These are phyloP conservation scores for Silurus aristotelis DNA, from an alignment of 2,797 vertebrate species.

Conservation along the genomic window DNA sequence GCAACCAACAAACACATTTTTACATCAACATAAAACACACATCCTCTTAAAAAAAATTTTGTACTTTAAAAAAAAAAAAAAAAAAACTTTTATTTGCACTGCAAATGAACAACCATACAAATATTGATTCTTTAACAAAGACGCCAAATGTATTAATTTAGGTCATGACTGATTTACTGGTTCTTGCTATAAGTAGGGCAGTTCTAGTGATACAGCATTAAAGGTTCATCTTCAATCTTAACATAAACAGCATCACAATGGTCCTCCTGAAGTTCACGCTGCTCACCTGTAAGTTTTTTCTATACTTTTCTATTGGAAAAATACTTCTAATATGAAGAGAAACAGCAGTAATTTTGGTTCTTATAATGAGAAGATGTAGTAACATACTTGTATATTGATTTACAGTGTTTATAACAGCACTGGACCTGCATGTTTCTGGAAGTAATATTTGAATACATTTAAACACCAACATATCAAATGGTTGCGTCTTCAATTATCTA, in stretches of 20 bases:
- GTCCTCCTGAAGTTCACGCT: slow-evolving; percentile 6
- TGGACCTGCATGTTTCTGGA: background rate
- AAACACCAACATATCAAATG: background rate
- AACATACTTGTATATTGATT: background rate
- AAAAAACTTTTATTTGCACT: no score
- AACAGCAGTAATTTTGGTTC: no score
- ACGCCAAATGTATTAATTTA: no score
- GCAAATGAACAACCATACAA: no score
- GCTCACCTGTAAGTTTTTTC: slow-evolving; percentile 6
- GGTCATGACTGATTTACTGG: background rate
- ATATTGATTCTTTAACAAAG: no score
- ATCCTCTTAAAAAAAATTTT: no score
- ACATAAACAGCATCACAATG: background rate
- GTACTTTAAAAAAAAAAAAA: no score
- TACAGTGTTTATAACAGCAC: slow-evolving; percentile 5
- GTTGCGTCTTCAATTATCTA: background rate
- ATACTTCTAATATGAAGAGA: no score
- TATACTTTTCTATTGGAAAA: background rate
- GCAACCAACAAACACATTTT: no score
- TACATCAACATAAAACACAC: no score
- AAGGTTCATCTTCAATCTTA: background rate
- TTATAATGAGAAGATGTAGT: background rate
- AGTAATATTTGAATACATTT: background rate
- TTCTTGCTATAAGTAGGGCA: background rate
- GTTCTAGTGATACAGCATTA: background rate